phyloP scores from a whole-genome alignment of 2,797 vertebrate species.

The Diceros bicornis region DNA sequence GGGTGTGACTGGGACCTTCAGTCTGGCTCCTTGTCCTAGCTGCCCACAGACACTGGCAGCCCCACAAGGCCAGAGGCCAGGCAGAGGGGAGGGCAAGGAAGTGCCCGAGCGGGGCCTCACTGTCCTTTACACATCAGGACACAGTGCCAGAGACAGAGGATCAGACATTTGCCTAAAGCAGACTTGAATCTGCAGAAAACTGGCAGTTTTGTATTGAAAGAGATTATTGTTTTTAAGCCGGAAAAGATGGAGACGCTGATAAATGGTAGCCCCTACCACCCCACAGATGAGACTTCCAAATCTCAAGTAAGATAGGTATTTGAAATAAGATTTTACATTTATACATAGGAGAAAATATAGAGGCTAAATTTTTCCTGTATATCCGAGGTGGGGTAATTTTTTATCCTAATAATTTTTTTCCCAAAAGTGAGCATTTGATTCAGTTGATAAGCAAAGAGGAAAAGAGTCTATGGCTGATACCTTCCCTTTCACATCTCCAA shows the following conservation, averaged over 20 bases:
- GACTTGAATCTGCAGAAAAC: background rate
- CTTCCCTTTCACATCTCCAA: background rate
- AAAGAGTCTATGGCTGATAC: background rate
- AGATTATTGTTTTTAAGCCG: background rate
- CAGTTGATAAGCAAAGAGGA: background rate
- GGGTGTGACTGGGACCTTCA: background rate
- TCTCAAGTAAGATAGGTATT: background rate
- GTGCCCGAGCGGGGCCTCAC: no score
- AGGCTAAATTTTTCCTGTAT: background rate
- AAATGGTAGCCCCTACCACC: accelerated
- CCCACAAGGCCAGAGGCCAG: background rate
- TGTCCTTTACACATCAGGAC: background rate
- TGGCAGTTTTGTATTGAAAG: background rate
- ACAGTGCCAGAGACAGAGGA: background rate
- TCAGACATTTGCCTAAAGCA: background rate
- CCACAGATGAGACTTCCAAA: background rate
- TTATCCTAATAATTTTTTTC: background rate
- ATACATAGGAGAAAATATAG: accelerated
- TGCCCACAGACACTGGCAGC: background rate
- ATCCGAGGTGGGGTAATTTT: background rate
- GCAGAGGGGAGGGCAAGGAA: background rate
- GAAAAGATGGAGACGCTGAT: background rate
- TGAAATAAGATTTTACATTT: accelerated
- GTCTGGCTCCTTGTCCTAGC: background rate
- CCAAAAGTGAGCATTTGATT: background rate